Evolutionary conservation across 2,797 vertebrate species (phyloP).

Genomic region (Sternotherus odoratus): DNA sequence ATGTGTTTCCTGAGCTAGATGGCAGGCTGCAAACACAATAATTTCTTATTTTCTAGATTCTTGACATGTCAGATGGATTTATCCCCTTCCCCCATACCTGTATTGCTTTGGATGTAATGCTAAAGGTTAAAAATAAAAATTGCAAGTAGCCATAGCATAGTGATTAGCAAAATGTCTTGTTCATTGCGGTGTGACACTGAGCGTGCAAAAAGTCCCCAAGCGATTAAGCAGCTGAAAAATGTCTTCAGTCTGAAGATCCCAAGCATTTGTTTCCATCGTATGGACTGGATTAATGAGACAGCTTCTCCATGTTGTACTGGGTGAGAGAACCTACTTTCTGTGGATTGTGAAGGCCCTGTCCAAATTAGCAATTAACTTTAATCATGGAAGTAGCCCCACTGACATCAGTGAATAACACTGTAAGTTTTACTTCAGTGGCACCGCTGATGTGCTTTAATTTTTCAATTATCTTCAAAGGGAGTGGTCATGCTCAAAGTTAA

Average conservation of each 20-base stretch:
- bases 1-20: neutral
- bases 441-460: neutral
- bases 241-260: fast-evolving
- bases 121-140: too few species aligned
- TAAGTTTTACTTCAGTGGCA: too few species aligned
- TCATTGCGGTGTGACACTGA: neutral
- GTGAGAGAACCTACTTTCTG: neutral
- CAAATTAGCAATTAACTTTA: neutral
- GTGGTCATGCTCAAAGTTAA: neutral
- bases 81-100: neutral
- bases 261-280: neutral
- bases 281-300: neutral
- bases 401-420: neutral
- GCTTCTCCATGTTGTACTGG: neutral
- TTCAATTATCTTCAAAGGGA: neutral
- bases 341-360: neutral
- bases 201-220: neutral
- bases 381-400: neutral
- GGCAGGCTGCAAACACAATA: neutral
- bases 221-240: neutral
- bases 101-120: neutral
- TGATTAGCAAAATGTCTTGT: neutral
- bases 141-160: fast-evolving
- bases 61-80: neutral
- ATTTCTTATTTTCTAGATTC: neutral